Evolutionary conservation across 2,113 vertebrate species (phyloP).

Genomic region (Climacteris rufus): DNA sequence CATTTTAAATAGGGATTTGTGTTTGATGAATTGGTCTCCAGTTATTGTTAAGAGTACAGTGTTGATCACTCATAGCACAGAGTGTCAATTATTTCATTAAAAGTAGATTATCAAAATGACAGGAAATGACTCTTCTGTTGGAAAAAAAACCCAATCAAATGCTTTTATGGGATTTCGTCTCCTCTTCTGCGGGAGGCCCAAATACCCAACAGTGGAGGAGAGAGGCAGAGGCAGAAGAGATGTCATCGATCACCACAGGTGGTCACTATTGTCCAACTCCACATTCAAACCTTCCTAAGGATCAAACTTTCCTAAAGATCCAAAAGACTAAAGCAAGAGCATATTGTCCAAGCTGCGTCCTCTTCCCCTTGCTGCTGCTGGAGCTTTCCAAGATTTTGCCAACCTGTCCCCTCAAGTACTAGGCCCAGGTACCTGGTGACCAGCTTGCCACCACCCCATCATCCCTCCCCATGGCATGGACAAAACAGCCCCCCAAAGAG

Average conservation of each 20-base stretch:
- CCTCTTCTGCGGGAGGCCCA: not conserved
- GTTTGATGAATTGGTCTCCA: not conserved
- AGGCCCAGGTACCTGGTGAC: not conserved
- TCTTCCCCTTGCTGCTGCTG: not conserved
- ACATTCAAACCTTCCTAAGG: not conserved
- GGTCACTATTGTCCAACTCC: not conserved
- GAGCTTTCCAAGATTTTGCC: not conserved
- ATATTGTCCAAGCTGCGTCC: not conserved
- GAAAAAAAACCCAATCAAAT: not conserved
- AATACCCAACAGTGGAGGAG: not conserved
- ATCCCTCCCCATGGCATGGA: rapidly evolving
- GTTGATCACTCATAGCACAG: not conserved
- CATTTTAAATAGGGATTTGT: not conserved
- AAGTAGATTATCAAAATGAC: not conserved
- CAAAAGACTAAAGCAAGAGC: not conserved
- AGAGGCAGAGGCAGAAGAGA: not conserved
- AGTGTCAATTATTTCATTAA: not conserved
- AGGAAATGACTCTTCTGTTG: not conserved
- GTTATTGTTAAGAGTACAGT: not conserved
- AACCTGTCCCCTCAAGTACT: not conserved
- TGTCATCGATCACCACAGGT: rapidly evolving
- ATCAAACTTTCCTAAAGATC: not conserved
- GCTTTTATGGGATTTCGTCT: not conserved
- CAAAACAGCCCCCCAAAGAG: not conserved
- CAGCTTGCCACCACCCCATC: rapidly evolving